These are phyloP conservation scores for Goniozus legneri DNA, from an alignment of 1,140 invertebrate species.

Conservation along the genomic window DNA sequence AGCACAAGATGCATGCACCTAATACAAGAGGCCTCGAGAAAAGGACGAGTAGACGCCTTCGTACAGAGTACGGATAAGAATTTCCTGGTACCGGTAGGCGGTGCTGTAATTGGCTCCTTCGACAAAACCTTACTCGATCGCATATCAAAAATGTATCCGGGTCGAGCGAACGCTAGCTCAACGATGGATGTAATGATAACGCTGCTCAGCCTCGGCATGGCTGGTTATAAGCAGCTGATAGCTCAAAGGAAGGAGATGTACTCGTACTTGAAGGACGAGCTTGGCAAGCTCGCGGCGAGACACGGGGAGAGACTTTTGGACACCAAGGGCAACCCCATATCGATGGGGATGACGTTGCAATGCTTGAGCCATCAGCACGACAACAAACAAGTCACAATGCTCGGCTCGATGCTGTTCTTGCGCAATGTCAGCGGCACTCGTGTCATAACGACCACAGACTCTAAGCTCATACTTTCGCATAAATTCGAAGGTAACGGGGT, in stretches of 20 bases:
- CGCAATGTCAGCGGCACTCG: constrained; percentile 69
- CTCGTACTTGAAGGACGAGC: constrained; percentile 61
- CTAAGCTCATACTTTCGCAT: constrained; percentile 58
- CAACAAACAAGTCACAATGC: constrained; percentile 54
- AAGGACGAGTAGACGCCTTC: constrained; percentile 74
- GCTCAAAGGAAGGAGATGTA: constrained; percentile 66
- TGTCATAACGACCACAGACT: constrained; percentile 58
- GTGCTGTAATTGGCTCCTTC: constrained; percentile 76
- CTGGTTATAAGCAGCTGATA: constrained; percentile 65
- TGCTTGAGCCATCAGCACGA: constrained; percentile 49
- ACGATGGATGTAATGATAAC: constrained; percentile 81
- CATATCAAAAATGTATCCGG: constrained; percentile 75
- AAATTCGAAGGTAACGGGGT: constrained; percentile 63
- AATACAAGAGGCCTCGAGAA: constrained; percentile 67
- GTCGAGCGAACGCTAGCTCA: constrained; percentile 73
- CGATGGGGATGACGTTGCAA: constrained; percentile 62
- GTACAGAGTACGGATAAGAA: constrained; percentile 90
- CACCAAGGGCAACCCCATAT: constrained; percentile 72
- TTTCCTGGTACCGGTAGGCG: constrained; percentile 85
- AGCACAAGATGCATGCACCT: constrained; percentile 68
- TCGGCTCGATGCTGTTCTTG: constrained; percentile 73
- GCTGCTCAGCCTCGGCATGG: constrained; percentile 68
- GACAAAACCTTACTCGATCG: constrained; percentile 63
- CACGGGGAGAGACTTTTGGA: constrained; percentile 66
- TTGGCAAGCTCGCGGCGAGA: constrained; percentile 60